Conservation (phyloP, 2,888 invertebrate genomes). For the Drosophila subquinaria region DNA sequence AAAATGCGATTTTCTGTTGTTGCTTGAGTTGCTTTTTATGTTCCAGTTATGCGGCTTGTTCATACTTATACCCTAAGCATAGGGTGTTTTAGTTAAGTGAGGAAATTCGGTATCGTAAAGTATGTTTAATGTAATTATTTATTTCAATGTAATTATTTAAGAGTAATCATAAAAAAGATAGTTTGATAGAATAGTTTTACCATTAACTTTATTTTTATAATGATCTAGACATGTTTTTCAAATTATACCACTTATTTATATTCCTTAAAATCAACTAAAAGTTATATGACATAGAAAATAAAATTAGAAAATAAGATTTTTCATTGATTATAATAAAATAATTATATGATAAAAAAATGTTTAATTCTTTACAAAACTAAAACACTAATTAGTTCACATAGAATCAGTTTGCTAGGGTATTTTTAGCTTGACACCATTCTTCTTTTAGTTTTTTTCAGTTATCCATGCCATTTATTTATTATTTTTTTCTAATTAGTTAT, state of each 20-base stretch:
- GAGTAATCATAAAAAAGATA: too few species aligned
- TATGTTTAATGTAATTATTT: not conserved
- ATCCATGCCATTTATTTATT: constrained; percentile 45
- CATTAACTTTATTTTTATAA: too few species aligned
- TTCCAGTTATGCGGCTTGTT: constrained; percentile 54
- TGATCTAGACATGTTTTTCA: too few species aligned
- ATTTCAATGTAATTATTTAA: too few species aligned
- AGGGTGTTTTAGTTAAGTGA: not conserved
- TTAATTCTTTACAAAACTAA: not conserved
- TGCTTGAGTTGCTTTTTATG: constrained; percentile 37
- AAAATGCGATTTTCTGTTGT: constrained; percentile 28
- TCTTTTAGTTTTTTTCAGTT: constrained; percentile 28
- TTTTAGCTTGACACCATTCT: constrained; percentile 1
- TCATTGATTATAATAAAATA: not conserved
- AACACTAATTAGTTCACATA: not conserved
- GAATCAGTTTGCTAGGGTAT: constrained; percentile 9
- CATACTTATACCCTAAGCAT: not conserved
- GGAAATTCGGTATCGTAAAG: not conserved
- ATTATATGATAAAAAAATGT: not conserved
- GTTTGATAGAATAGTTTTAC: too few species aligned
- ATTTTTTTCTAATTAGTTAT: constrained; percentile 81
- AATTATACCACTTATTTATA: too few species aligned
- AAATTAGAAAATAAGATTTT: not conserved
- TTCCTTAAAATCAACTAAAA: too few species aligned
- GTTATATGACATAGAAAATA: too few species aligned